Conservation (phyloP, 2,113 vertebrate species). For the Tragelaphus strepsiceros region DNA sequence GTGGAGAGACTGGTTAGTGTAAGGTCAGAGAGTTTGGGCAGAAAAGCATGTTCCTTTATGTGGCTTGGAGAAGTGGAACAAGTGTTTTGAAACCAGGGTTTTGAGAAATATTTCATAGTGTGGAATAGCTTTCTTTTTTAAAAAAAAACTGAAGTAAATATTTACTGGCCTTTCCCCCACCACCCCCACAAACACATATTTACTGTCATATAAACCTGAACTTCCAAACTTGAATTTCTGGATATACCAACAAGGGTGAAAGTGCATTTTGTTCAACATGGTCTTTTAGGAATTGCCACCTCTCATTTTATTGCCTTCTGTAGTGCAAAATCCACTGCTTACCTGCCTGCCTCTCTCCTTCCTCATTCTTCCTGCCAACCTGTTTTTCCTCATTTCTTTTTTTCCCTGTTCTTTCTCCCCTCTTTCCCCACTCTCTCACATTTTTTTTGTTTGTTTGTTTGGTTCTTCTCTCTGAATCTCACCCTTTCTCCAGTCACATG, state of each 20-base stretch:
- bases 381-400: neutral
- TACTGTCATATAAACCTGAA: neutral
- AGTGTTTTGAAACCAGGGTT: constrained; percentile 32
- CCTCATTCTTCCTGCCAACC: neutral
- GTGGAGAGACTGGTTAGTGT: neutral
- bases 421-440: neutral
- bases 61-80: neutral
- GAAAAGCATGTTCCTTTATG: neutral
- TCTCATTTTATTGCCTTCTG: neutral
- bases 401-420: neutral
- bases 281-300: neutral
- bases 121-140: neutral
- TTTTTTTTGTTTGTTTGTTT: neutral
- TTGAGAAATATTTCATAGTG: constrained; percentile 6
- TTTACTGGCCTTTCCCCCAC: neutral
- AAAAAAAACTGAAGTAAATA: neutral
- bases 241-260: neutral
- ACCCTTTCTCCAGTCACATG: neutral
- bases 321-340: neutral
- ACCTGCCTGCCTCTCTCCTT: neutral
- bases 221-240: neutral
- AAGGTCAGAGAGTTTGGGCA: neutral
- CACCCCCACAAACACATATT: neutral
- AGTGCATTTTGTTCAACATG: neutral
- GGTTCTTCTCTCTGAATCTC: neutral